These are phyloP conservation scores for Elanoides forficatus DNA, from an alignment of 2,113 vertebrate genomes.

Conservation along the genomic window DNA sequence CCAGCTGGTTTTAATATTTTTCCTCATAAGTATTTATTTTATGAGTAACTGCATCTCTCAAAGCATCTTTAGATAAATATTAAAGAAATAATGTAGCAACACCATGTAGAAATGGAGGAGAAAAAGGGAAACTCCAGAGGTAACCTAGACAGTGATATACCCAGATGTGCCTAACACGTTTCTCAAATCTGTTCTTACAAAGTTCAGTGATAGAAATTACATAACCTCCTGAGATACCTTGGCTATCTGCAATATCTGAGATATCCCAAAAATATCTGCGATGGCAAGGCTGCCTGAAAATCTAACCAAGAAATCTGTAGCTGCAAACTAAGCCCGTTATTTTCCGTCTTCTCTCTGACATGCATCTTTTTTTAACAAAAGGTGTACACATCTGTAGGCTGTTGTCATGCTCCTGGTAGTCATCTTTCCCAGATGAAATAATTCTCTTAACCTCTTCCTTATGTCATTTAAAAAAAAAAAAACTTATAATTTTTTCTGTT, in stretches of 20 bases:
- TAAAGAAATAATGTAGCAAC: not conserved
- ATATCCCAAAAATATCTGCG: not conserved
- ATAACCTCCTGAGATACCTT: not conserved
- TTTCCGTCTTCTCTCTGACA: not conserved
- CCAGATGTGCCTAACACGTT: not conserved
- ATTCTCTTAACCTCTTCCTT: not conserved
- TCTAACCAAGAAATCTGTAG: not conserved
- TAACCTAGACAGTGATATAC: not conserved
- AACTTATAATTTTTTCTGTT: not conserved
- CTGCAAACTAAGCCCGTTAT: not conserved
- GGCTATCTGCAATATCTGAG: not conserved
- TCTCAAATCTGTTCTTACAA: not conserved
- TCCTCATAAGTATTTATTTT: not conserved
- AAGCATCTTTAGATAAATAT: not conserved
- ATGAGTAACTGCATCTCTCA: not conserved
- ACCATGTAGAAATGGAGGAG: not conserved
- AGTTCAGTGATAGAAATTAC: not conserved
- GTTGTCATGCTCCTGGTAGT: not conserved
- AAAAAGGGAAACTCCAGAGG: not conserved
- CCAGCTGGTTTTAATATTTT: not conserved
- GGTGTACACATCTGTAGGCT: not conserved
- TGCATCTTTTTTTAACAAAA: not conserved
- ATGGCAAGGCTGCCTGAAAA: not conserved
- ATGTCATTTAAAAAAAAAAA: not conserved
- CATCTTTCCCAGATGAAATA: not conserved